Percentiles rank a stretch among this genome's conserved stretches.
These are phyloP conservation scores for Cosmia trapezina DNA, from an alignment of 2,888 invertebrate genomes.

Conservation along the genomic window DNA sequence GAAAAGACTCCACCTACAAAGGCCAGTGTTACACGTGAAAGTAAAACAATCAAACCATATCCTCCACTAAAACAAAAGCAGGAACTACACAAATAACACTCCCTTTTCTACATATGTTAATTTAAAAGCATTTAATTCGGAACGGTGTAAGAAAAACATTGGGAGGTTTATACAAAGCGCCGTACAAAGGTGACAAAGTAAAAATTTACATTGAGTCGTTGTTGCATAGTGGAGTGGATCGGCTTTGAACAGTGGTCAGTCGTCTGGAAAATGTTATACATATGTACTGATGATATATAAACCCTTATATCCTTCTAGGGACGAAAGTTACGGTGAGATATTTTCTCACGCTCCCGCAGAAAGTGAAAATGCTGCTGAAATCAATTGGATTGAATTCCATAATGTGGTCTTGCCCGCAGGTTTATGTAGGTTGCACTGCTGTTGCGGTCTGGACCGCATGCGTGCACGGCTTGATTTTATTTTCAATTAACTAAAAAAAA, in stretches of 20 bases:
- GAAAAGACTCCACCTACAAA: not conserved
- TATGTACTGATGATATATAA: constrained; percentile 54
- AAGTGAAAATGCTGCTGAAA: not conserved
- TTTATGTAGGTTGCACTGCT: not conserved
- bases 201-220: constrained; percentile 67
- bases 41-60: constrained; percentile 17
- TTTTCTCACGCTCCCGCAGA: not conserved
- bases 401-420: not conserved
- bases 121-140: constrained; percentile 54
- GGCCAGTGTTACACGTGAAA: not conserved
- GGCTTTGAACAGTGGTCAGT: constrained; percentile 75
- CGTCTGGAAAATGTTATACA: constrained; percentile 75
- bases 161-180: constrained; percentile 36
- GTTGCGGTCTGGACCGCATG: too few species aligned
- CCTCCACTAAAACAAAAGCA: constrained; percentile 4
- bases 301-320: constrained; percentile 6
- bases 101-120: constrained; percentile 51
- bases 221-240: constrained; percentile 57
- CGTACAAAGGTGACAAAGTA: constrained; percentile 64
- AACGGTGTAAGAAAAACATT: constrained; percentile 61
- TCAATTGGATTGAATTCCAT: not conserved
- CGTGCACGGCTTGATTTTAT: too few species aligned
- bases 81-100: constrained; percentile 33
- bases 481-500: too few species aligned
- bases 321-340: not conserved